Percentiles rank a stretch among this genome's conserved stretches.
Evolutionary conservation across 2,797 vertebrate species (phyloP).

Genomic region (Tamandua tetradactyla): DNA sequence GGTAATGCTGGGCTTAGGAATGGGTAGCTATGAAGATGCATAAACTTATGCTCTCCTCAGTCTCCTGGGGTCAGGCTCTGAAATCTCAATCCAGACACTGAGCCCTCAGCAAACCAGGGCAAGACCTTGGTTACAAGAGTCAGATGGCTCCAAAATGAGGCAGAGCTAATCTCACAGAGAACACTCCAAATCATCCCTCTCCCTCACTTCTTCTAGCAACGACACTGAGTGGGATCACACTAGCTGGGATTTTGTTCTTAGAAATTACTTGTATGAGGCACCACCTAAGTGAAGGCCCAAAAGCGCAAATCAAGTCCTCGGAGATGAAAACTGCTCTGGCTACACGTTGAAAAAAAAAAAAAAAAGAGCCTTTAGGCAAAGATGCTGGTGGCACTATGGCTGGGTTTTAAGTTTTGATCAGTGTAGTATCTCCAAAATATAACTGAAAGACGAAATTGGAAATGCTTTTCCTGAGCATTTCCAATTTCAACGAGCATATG

Average conservation of each 20-base stretch:
- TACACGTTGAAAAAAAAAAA: neutral
- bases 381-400: neutral
- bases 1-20: neutral
- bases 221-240: neutral
- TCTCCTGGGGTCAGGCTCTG: neutral
- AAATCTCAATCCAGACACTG: neutral
- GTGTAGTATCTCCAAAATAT: neutral
- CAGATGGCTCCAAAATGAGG: neutral
- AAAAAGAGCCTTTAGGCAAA: neutral
- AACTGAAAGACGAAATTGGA: neutral
- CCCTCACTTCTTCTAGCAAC: neutral
- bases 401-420: neutral
- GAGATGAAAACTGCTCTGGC: neutral
- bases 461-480: neutral
- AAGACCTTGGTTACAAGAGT: neutral
- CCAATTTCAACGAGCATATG: too few species aligned
- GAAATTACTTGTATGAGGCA: neutral
- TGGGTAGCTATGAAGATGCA: rapidly evolving
- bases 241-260: neutral
- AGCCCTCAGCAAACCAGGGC: neutral
- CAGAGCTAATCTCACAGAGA: neutral
- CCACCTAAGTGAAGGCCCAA: neutral
- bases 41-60: neutral
- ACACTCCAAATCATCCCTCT: neutral
- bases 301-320: neutral